Conservation (phyloP, 2,113 vertebrate species). For the Sylvilagus bachmani region DNA sequence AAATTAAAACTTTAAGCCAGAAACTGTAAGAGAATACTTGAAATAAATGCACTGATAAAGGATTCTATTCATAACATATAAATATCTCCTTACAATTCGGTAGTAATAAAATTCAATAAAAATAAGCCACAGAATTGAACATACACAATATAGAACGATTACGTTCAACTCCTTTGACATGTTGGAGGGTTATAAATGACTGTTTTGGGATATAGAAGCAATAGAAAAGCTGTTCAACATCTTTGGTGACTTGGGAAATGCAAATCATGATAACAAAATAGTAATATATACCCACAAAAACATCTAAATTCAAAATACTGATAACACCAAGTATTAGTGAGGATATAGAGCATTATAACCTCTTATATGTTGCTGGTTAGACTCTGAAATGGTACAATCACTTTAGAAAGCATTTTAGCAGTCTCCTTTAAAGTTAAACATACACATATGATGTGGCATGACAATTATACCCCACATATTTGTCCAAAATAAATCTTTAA, state of each 20-base stretch:
- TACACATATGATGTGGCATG: background rate
- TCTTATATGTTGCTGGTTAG: background rate
- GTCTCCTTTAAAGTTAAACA: background rate
- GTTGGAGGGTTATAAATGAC: no score
- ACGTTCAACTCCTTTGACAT: no score
- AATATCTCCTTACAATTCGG: background rate
- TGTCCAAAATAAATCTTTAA: background rate
- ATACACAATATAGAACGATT: background rate
- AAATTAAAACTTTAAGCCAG: constrained; percentile 10
- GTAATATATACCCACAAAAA: background rate
- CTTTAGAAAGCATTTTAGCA: background rate
- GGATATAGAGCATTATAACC: background rate
- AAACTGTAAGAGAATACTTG: background rate
- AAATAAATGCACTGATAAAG: background rate
- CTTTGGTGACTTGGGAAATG: background rate
- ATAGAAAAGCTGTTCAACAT: background rate
- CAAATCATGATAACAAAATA: background rate
- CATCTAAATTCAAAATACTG: background rate
- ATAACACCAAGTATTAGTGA: background rate
- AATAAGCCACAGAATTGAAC: background rate
- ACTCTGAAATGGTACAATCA: background rate
- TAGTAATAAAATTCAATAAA: background rate
- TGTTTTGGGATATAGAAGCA: background rate
- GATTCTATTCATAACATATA: background rate
- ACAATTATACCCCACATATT: background rate